These are phyloP conservation scores for Peromyscus californicus DNA, from an alignment of 2,113 vertebrate genomes.

Conservation along the genomic window DNA sequence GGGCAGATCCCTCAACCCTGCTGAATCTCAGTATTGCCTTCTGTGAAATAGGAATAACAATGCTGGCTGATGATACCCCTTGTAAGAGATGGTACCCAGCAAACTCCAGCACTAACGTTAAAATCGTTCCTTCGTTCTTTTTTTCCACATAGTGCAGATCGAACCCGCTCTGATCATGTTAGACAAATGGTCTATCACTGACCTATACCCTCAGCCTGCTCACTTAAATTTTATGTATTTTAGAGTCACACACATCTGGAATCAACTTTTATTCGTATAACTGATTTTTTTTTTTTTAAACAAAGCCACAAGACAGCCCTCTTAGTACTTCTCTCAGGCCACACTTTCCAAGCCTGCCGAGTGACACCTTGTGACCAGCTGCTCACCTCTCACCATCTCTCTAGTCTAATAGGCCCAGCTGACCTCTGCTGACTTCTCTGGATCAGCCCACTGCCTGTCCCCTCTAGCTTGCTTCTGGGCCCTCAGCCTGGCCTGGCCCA, in stretches of 20 bases:
- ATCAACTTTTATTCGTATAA: conserved; percentile 14
- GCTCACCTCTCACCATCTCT: neutral
- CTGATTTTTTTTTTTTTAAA: neutral
- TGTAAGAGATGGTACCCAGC: neutral
- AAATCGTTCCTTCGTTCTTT: neutral
- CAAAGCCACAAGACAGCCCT: neutral
- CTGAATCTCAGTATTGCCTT: conserved; percentile 27
- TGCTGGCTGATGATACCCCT: neutral
- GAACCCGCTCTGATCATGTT: neutral
- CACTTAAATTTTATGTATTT: conserved; percentile 31
- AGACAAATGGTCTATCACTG: neutral
- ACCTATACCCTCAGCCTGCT: neutral
- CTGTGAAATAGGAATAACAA: neutral
- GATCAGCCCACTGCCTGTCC: neutral
- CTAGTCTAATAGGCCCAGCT: neutral
- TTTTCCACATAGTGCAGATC: neutral
- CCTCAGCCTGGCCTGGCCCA: neutral
- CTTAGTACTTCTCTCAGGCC: neutral
- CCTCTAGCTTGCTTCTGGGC: neutral
- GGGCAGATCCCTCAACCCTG: neutral
- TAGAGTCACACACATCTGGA: conserved; percentile 31
- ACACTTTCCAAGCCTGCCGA: neutral
- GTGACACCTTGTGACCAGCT: neutral
- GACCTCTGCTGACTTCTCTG: neutral
- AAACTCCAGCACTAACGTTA: neutral